phyloP scores from a whole-genome alignment of 2,113 vertebrate species.

The Oreochromis tanganicae region DNA sequence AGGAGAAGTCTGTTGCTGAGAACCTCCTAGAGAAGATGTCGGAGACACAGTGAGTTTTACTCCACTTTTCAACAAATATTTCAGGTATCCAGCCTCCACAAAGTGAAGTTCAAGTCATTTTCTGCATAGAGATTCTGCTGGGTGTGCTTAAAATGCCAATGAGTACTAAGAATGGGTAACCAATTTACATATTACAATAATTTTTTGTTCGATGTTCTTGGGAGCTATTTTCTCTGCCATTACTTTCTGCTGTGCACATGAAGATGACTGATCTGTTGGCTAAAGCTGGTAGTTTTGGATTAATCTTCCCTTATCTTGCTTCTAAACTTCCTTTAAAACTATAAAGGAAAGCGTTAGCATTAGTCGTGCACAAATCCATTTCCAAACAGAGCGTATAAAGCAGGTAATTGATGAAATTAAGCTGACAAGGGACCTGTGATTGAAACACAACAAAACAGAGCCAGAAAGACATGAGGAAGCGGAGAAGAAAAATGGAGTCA shows the following conservation, averaged over 20 bases:
- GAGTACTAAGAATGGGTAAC: not conserved
- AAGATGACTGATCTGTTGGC: not conserved
- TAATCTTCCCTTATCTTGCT: not conserved
- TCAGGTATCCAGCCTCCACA: not conserved
- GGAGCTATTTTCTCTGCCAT: not conserved
- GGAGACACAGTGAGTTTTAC: conserved; percentile 80
- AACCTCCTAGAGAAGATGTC: conserved; percentile 76
- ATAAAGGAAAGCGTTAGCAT: not conserved
- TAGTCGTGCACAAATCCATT: not conserved
- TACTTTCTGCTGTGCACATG: not conserved
- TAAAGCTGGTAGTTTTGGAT: not conserved
- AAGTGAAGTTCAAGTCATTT: not conserved
- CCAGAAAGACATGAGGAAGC: conserved; percentile 30
- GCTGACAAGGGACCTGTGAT: not conserved
- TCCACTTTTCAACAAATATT: not conserved
- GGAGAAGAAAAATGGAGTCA: conserved; percentile 54
- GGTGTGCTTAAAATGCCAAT: not conserved
- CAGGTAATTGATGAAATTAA: not conserved
- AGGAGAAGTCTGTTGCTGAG: conserved; percentile 83
- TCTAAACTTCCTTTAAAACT: not conserved
- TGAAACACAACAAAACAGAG: conserved; percentile 7
- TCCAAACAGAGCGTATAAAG: not conserved
- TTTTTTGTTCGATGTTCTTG: not conserved
- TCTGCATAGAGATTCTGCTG: not conserved
- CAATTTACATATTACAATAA: not conserved